phyloP scores from a whole-genome alignment of 2,113 vertebrate species.

The Trematomus loennbergii region DNA sequence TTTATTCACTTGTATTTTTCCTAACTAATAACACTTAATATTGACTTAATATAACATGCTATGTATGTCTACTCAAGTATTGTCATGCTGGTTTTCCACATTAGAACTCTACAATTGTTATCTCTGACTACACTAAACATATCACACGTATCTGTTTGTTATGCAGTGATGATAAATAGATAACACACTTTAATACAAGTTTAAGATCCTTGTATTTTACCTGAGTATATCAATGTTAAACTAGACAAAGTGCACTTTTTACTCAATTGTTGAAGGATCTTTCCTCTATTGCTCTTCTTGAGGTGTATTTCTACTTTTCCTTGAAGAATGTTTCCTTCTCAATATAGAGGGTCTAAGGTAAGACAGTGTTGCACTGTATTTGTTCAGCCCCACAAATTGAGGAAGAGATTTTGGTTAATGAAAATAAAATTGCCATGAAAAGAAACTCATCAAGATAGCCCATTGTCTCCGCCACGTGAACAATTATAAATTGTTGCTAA shows the following conservation, averaged over 20 bases:
- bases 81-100: not conserved
- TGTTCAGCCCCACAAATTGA: not conserved
- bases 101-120: not conserved
- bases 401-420: not conserved
- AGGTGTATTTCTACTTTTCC: not conserved
- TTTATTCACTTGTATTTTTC: not conserved
- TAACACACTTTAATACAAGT: not conserved
- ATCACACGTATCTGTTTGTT: not conserved
- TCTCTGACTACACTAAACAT: not conserved
- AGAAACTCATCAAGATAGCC: not conserved
- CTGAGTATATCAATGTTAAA: not conserved
- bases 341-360: not conserved
- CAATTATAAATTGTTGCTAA: slow-evolving; percentile 17
- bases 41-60: too few species aligned
- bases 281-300: too few species aligned
- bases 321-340: not conserved
- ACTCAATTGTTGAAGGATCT: not conserved
- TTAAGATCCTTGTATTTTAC: not conserved
- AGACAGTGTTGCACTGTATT: not conserved
- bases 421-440: not conserved
- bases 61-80: not conserved
- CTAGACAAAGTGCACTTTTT: not conserved
- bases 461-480: not conserved
- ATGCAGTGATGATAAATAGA: not conserved
- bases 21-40: not conserved